Conservation (phyloP, 2,113 vertebrate genomes). For the Ptilorrhoa leucosticta region DNA sequence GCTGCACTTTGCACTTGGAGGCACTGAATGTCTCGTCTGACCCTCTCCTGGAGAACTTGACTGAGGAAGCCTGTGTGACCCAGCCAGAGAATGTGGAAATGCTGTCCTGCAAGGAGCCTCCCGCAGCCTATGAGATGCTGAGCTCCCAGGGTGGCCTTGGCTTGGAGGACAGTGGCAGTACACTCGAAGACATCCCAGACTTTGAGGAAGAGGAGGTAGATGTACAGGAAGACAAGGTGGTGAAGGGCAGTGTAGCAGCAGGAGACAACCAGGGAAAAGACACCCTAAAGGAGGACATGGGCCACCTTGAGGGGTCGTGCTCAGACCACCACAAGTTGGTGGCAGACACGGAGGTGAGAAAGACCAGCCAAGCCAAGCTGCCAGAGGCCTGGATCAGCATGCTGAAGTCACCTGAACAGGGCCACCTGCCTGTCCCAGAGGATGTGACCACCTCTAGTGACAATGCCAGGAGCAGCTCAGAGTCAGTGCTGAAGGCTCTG, state of each 20-base stretch:
- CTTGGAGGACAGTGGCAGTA: conserved; percentile 39
- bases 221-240: neutral
- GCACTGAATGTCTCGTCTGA: conserved; percentile 33
- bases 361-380: neutral
- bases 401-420: neutral
- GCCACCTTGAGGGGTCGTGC: neutral
- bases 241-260: neutral
- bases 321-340: neutral
- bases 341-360: neutral
- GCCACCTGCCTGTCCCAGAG: neutral
- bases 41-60: conserved; percentile 47
- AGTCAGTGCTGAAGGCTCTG: conserved; percentile 75
- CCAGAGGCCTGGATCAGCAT: conserved; percentile 15
- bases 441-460: neutral
- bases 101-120: conserved; percentile 13
- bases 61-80: neutral
- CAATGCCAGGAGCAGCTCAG: neutral
- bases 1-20: conserved; percentile 71
- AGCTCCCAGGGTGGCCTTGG: conserved; percentile 23
- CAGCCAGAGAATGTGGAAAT: neutral
- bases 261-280: neutral
- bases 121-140: neutral
- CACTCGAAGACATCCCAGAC: conserved; percentile 19
- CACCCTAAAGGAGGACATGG: neutral
- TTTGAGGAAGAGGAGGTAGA: conserved; percentile 55